phyloP scores from a whole-genome alignment of 2,888 invertebrate species.

The Yponomeuta sedellus region DNA sequence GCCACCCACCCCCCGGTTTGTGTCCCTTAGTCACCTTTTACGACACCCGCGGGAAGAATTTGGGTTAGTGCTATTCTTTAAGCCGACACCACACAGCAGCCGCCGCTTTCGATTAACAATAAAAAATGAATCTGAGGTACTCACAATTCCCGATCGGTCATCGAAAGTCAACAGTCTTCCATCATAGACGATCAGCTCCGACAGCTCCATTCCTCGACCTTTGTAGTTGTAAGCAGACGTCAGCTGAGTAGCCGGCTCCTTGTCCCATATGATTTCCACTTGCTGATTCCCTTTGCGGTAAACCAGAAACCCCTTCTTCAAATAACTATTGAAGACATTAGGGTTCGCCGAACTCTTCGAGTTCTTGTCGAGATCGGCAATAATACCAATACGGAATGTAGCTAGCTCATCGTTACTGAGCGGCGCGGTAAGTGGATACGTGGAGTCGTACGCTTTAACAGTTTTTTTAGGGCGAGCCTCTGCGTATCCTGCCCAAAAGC shows the following conservation, averaged over 20 bases:
- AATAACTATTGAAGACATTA: conserved; percentile 88
- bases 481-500: conserved; percentile 49
- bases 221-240: conserved; percentile 86
- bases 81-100: too few relatives aligned
- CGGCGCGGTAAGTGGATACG: conserved; percentile 90
- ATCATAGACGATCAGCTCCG: conserved; percentile 95
- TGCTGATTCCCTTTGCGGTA: conserved; percentile 78
- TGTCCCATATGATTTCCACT: conserved; percentile 85
- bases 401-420: conserved; percentile 76
- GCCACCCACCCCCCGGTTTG: too few relatives aligned
- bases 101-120: too few relatives aligned
- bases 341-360: conserved; percentile 83
- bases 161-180: conserved; percentile 93
- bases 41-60: too few relatives aligned
- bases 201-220: conserved; percentile 97
- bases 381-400: conserved; percentile 89
- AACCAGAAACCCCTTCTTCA: conserved; percentile 87
- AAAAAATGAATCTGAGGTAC: conserved; percentile 23
- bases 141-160: conserved; percentile 92
- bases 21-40: too few relatives aligned
- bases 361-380: conserved; percentile 94
- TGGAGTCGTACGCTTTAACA: conserved; percentile 80
- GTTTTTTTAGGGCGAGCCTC: conserved; percentile 40
- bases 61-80: too few relatives aligned
- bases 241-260: conserved; percentile 75